A percentile compares a stretch with the other conserved stretches of the same genome.
Conservation (phyloP, 2,888 invertebrate genomes). For the Nephrotoma appendiculata region DNA sequence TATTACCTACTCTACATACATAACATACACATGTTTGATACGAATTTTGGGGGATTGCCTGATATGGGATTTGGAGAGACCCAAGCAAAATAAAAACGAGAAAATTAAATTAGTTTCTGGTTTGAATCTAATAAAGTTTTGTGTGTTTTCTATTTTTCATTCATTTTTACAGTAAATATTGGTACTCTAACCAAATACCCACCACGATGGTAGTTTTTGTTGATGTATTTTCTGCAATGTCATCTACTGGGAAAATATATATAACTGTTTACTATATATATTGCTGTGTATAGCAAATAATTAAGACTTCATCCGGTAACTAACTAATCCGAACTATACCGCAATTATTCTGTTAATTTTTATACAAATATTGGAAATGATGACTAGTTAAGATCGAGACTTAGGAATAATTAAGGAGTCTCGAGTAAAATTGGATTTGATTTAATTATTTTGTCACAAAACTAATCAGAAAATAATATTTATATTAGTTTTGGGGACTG, state of each 20-base stretch:
- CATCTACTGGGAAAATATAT: background rate
- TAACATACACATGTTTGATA: background rate
- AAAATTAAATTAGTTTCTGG: background rate
- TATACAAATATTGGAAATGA: background rate
- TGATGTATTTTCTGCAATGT: background rate
- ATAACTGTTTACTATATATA: background rate
- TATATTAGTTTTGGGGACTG: background rate
- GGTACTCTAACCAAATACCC: background rate
- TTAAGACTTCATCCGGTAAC: background rate
- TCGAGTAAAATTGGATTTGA: background rate
- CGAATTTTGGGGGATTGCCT: background rate
- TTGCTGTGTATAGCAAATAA: background rate
- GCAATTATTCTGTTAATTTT: background rate
- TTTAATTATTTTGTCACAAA: background rate
- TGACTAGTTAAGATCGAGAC: background rate
- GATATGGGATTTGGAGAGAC: background rate
- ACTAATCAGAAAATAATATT: background rate
- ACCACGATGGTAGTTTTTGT: background rate
- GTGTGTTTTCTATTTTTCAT: background rate
- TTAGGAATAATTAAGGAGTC: background rate
- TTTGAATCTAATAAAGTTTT: background rate
- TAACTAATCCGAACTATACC: background rate
- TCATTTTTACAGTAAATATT: background rate
- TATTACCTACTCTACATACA: too few species aligned
- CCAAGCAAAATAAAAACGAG: background rate